Conservation (phyloP, 1,140 invertebrate species). For the Heliconius hewitsoni region DNA sequence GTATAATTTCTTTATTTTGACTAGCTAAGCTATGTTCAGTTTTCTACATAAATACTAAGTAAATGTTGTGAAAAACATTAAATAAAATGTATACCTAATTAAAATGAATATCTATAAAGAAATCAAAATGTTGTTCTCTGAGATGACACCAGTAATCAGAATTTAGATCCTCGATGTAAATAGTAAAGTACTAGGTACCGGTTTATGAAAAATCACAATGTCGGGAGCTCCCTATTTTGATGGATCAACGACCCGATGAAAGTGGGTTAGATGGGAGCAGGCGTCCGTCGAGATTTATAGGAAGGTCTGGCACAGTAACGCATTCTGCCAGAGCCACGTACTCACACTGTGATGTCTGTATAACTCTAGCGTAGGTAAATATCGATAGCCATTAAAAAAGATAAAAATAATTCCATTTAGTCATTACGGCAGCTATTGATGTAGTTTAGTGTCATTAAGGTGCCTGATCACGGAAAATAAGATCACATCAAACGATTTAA, state of each 20-base stretch:
- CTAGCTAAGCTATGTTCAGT: not conserved
- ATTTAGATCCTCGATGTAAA: not conserved
- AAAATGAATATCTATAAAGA: no score
- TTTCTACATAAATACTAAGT: not conserved
- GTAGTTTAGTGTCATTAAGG: constrained; percentile 3
- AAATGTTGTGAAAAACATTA: no score
- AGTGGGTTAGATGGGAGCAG: constrained; percentile 66
- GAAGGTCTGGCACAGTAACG: constrained; percentile 62
- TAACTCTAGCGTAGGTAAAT: constrained; percentile 40
- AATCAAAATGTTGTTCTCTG: no score
- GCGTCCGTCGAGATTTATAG: constrained; percentile 58
- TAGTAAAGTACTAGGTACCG: not conserved
- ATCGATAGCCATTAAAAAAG: constrained; percentile 40
- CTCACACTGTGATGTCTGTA: constrained; percentile 42
- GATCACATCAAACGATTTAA: not conserved
- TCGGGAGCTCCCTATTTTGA: constrained; percentile 55
- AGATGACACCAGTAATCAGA: no score
- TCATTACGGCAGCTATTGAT: constrained; percentile 26
- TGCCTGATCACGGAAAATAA: not conserved
- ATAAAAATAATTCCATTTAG: constrained; percentile 41
- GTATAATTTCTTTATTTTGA: not conserved
- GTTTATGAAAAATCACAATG: constrained; percentile 48
- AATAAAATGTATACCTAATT: no score
- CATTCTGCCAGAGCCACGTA: constrained; percentile 58
- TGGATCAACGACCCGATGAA: constrained; percentile 69